Evolutionary conservation across 92 coral and sea anemone species (phyloP).

Genomic region (Isaurus tuberculatus): DNA sequence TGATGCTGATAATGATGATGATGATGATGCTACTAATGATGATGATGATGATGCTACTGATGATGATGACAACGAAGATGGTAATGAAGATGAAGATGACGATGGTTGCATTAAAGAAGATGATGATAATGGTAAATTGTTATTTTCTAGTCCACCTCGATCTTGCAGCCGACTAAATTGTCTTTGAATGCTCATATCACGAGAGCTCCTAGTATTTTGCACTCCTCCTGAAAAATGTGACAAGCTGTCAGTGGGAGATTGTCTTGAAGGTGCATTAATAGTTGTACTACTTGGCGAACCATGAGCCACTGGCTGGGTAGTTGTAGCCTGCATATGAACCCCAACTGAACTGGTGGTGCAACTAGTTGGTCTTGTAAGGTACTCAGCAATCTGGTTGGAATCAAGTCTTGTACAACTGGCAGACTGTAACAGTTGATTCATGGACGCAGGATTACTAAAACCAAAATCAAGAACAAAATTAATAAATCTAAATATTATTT

Average conservation of each 20-base stretch:
- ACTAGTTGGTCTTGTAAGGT: constrained; percentile 62
- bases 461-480: background rate
- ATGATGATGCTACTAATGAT: too few species aligned
- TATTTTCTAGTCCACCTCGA: background rate
- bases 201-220: background rate
- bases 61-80: background rate
- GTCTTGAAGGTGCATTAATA: background rate
- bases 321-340: background rate
- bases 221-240: background rate
- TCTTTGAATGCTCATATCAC: background rate
- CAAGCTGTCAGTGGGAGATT: background rate
- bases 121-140: background rate
- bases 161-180: background rate
- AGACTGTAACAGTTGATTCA: constrained; percentile 75
- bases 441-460: constrained; percentile 65
- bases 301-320: background rate
- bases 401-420: constrained; percentile 64
- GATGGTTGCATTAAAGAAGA: background rate
- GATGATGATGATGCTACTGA: too few species aligned
- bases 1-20: too few species aligned
- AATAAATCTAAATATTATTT: background rate
- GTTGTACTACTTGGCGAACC: background rate
- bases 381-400: constrained; percentile 71
- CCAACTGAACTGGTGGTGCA: constrained; percentile 16
- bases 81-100: background rate